phyloP scores from a whole-genome alignment of 2,113 vertebrate genomes.

The Nestor notabilis region DNA sequence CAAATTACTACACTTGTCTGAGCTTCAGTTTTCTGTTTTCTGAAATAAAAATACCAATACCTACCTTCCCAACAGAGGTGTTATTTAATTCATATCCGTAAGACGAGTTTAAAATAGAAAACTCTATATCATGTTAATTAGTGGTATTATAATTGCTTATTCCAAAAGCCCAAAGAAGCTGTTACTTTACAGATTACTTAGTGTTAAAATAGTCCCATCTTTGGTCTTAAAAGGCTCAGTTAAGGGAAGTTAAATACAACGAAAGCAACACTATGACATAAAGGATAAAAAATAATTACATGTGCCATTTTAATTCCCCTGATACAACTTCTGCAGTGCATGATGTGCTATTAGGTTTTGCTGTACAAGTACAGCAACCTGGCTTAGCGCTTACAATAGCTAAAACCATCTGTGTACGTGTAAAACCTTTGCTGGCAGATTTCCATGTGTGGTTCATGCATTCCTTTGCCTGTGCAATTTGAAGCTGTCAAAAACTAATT shows the following conservation, averaged over 20 bases:
- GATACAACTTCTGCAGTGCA: not conserved
- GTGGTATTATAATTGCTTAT: not conserved
- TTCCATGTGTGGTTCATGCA: conserved; percentile 57
- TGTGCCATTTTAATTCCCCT: not conserved
- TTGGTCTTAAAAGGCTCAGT: not conserved
- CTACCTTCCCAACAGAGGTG: not conserved
- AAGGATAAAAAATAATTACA: conserved; percentile 2
- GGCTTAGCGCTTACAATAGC: conserved; percentile 43
- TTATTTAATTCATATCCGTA: not conserved
- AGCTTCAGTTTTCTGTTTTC: not conserved
- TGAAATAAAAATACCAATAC: not conserved
- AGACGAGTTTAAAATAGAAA: not conserved
- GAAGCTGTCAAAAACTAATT: conserved; percentile 79
- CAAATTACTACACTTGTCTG: not conserved
- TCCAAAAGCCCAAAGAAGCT: not conserved
- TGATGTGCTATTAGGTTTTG: conserved; percentile 6
- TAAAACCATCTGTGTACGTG: conserved; percentile 12
- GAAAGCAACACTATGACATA: not conserved
- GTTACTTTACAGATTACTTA: not conserved
- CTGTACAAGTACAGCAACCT: conserved; percentile 27
- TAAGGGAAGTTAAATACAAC: not conserved
- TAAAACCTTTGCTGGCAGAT: conserved; percentile 61
- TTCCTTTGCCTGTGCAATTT: conserved; percentile 66
- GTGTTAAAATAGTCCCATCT: not conserved
- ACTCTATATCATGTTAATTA: not conserved